Conservation (phyloP, 1,140 invertebrate genomes). For the Solen grandis region DNA sequence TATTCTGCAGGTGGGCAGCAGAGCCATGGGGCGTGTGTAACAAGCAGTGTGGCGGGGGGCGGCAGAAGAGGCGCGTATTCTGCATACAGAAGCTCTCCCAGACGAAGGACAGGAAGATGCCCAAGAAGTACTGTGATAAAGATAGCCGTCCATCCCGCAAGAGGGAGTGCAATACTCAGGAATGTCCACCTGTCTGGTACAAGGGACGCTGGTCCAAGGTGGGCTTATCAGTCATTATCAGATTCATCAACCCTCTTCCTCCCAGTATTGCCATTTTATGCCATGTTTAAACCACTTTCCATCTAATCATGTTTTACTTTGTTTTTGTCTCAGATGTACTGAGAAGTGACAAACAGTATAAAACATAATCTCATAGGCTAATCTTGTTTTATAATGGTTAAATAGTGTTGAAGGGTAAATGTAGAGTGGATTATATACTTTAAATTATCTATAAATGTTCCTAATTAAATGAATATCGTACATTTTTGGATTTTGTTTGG, state of each 20-base stretch:
- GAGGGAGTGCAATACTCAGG: slow-evolving; percentile 84
- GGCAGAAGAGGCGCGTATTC: slow-evolving; percentile 60
- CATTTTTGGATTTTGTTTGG: too few relatives aligned
- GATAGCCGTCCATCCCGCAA: slow-evolving; percentile 80
- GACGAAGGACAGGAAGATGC: slow-evolving; percentile 57
- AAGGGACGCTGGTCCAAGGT: slow-evolving; percentile 86
- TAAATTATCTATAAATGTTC: too few relatives aligned
- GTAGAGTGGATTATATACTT: too few relatives aligned
- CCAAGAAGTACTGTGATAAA: slow-evolving; percentile 75
- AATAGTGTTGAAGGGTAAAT: too few relatives aligned
- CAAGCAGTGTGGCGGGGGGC: slow-evolving; percentile 60
- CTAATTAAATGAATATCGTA: too few relatives aligned
- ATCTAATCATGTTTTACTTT: neutral
- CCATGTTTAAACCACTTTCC: neutral
- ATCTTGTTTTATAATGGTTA: too few relatives aligned
- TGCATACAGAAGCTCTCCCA: slow-evolving; percentile 72
- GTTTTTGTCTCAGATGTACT: neutral
- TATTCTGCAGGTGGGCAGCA: slow-evolving; percentile 64
- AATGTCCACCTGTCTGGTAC: slow-evolving; percentile 87
- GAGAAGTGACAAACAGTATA: neutral
- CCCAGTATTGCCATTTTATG: neutral
- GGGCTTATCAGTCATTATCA: neutral
- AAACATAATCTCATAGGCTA: too few relatives aligned
- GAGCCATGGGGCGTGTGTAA: slow-evolving; percentile 60
- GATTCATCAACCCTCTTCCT: neutral